Percentiles rank a stretch among this genome's conserved stretches.
Conservation (phyloP, 1,140 invertebrate species). For the Zaprionus kolodkinae region DNA sequence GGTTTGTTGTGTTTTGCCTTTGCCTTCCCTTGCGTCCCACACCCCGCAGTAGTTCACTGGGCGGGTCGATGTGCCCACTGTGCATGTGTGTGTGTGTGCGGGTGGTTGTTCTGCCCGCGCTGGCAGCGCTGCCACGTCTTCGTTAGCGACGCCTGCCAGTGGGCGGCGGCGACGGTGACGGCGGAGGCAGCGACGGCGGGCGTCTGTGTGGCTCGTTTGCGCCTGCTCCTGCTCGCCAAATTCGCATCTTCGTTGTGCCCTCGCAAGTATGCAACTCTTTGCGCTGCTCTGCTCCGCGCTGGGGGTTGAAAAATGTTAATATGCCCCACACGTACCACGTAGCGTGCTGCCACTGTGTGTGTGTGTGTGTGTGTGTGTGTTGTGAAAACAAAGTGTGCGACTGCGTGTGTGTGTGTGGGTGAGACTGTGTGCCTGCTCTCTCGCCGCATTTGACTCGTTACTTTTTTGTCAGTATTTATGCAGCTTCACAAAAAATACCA, state of each 20-base stretch:
- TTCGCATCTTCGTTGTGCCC: constrained; percentile 31
- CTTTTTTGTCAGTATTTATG: constrained; percentile 8
- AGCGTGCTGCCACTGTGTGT: neutral
- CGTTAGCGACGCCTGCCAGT: constrained; percentile 20
- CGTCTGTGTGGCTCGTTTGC: constrained; percentile 45
- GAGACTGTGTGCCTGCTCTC: neutral
- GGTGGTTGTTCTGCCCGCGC: constrained; percentile 68
- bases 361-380: constrained; percentile 23
- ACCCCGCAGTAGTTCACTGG: neutral
- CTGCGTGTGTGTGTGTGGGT: neutral
- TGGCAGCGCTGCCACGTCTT: constrained; percentile 37
- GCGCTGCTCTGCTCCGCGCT: constrained; percentile 41
- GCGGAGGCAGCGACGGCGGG: constrained; percentile 22
- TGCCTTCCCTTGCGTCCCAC: constrained; percentile 24
- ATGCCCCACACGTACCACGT: constrained; percentile 14
- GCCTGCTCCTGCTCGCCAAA: constrained; percentile 44
- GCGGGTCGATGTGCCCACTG: constrained; percentile 31
- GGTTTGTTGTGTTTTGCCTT: constrained; percentile 81
- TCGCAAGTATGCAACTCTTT: constrained; percentile 44
- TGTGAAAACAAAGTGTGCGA: constrained; percentile 39
- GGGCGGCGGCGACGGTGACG: constrained; percentile 15
- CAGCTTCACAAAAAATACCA: constrained; percentile 6
- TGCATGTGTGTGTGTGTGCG: constrained; percentile 38
- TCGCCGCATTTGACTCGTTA: constrained; percentile 27
- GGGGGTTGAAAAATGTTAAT: constrained; percentile 56